Evolutionary conservation across 92 coral and sea anemone genomes (phyloP).

Genomic region (Phenganax marumi): DNA sequence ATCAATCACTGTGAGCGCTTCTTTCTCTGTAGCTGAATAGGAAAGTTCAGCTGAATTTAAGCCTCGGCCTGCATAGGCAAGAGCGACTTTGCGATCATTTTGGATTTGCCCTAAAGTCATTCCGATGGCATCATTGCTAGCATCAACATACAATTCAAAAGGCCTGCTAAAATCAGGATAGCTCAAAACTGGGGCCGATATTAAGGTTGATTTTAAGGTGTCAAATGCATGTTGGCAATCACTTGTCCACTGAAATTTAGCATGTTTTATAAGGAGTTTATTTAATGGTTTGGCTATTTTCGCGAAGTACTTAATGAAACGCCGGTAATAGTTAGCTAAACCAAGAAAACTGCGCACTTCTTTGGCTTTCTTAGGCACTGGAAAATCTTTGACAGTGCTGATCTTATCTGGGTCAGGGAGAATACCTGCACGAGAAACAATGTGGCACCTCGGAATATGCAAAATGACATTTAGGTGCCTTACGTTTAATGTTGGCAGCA

Average conservation of each 20-base stretch:
- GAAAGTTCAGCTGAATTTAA: constrained; percentile 50
- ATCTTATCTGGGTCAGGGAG: constrained; percentile 59
- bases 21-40: constrained; percentile 60
- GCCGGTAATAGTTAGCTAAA: constrained; percentile 24
- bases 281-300: constrained; percentile 23
- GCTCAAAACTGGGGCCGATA: constrained; percentile 25
- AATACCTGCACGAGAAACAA: constrained; percentile 44
- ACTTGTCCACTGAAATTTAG: constrained; percentile 39
- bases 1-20: constrained; percentile 52
- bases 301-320: constrained; percentile 25
- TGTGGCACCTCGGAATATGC: constrained; percentile 35
- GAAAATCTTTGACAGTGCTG: constrained; percentile 55
- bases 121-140: constrained; percentile 43
- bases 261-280: constrained; percentile 21
- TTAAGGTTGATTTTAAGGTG: constrained; percentile 28
- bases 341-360: constrained; percentile 31
- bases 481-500: constrained; percentile 56
- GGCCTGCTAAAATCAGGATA: constrained; percentile 29
- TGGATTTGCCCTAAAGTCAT: constrained; percentile 54
- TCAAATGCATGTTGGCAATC: constrained; percentile 24
- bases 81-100: constrained; percentile 49
- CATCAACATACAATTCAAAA: constrained; percentile 18
- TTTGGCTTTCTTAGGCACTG: constrained; percentile 28
- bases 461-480: constrained; percentile 60
- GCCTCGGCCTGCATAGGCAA: constrained; percentile 57